Percentiles rank a stretch among this genome's conserved stretches.
These are phyloP conservation scores for Aphidoletes aphidimyza DNA, from an alignment of 2,888 invertebrate genomes.

Conservation along the genomic window DNA sequence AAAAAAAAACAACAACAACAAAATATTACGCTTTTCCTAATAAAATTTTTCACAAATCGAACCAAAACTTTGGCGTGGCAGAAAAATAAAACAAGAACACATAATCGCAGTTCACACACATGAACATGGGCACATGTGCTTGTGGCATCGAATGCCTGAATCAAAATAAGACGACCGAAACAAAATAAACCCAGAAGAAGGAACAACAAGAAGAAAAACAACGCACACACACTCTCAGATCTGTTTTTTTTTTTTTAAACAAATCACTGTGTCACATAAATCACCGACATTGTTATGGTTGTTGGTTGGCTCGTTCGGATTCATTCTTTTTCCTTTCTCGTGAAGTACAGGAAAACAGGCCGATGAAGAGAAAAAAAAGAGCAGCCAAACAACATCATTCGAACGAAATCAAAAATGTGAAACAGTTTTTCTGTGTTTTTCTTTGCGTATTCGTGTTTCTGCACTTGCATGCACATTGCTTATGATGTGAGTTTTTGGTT, in stretches of 20 bases:
- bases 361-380: no score
- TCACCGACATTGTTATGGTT: slow-evolving; percentile 49
- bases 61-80: background rate
- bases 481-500: background rate
- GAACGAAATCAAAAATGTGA: slow-evolving; percentile 33
- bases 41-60: slow-evolving; percentile 53
- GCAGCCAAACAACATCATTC: no score
- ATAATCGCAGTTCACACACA: slow-evolving; percentile 12
- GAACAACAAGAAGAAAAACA: background rate
- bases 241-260: slow-evolving; percentile 34
- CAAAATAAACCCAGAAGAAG: slow-evolving; percentile 3
- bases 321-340: background rate
- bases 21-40: slow-evolving; percentile 50
- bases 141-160: background rate
- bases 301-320: background rate
- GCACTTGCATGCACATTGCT: slow-evolving; percentile 30
- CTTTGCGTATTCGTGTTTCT: slow-evolving; percentile 50
- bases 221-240: no score
- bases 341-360: background rate
- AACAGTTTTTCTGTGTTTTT: slow-evolving; percentile 39
- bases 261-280: slow-evolving; percentile 54
- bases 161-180: slow-evolving; percentile 20
- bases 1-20: no score
- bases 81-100: slow-evolving; percentile 13
- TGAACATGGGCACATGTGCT: background rate